Conservation (phyloP, 2,797 vertebrate species). For the Gymnocypris eckloni region DNA sequence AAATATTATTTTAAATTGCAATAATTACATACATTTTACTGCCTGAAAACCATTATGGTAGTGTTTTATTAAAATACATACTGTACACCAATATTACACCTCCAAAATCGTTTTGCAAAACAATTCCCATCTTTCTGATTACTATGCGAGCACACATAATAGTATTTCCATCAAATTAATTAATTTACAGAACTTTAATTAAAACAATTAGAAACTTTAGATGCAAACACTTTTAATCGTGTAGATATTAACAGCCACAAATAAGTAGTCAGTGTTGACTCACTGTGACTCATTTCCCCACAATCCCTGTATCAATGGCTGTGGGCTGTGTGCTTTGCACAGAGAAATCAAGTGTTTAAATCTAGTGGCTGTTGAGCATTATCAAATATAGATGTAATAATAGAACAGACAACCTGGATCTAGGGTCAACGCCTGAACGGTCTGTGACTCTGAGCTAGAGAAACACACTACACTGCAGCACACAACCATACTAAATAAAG, state of each 20-base stretch:
- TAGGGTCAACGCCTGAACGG: slow-evolving; percentile 38
- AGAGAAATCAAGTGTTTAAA: slow-evolving; percentile 26
- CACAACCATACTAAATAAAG: slow-evolving; percentile 7
- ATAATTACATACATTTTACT: background rate
- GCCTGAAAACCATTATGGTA: background rate
- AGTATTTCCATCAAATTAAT: background rate
- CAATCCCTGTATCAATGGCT: slow-evolving; percentile 9
- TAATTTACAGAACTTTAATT: background rate
- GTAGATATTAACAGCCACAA: background rate
- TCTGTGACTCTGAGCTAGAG: slow-evolving; percentile 35
- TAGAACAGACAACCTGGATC: slow-evolving; percentile 23
- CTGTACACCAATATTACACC: background rate
- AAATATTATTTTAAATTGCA: background rate
- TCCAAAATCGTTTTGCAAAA: slow-evolving; percentile 3
- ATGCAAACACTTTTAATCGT: background rate
- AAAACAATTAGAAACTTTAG: background rate
- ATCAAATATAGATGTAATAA: slow-evolving; percentile 59
- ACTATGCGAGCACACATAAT: background rate
- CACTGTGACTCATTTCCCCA: slow-evolving; percentile 8
- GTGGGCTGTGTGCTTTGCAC: background rate
- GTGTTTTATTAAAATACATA: background rate
- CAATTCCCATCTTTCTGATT: background rate
- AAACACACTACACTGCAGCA: slow-evolving; percentile 10
- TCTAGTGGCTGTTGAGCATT: slow-evolving; percentile 29
- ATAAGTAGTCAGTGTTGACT: slow-evolving; percentile 7